A percentile compares a stretch with the other conserved stretches of the same genome.
phyloP scores from a whole-genome alignment of 2,797 vertebrate species.

The Periparus ater region DNA sequence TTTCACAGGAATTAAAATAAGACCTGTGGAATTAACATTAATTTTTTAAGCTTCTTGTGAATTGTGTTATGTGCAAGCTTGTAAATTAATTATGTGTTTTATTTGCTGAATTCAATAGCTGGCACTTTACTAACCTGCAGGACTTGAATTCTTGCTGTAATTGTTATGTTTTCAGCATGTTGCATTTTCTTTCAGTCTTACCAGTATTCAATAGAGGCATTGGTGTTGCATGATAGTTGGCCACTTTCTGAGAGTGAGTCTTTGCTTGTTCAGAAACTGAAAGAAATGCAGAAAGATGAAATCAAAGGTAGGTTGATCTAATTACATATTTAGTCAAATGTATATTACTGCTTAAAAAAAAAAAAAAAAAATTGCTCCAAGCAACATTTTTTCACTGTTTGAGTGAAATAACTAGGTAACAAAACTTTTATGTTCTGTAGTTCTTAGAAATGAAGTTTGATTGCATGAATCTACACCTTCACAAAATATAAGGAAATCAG shows the following conservation, averaged over 20 bases:
- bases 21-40: neutral
- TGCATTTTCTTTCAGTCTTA: slow-evolving; percentile 78
- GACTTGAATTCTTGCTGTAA: neutral
- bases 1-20: slow-evolving; percentile 24
- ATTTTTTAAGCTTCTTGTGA: slow-evolving; percentile 30
- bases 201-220: slow-evolving; percentile 86
- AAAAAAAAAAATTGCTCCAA: neutral
- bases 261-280: slow-evolving; percentile 79
- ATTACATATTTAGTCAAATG: neutral
- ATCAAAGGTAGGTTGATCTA: slow-evolving; percentile 78
- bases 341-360: neutral
- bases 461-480: neutral
- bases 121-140: neutral
- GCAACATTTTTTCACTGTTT: neutral
- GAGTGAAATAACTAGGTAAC: neutral
- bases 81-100: neutral
- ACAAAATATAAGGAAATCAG: neutral
- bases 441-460: neutral
- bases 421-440: neutral
- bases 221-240: slow-evolving; percentile 87
- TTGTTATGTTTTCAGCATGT: neutral
- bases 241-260: slow-evolving; percentile 81
- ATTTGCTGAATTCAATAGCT: neutral
- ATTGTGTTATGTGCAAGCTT: neutral
- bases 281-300: slow-evolving; percentile 82